Conservation (phyloP, 2,113 vertebrate species). For the Pelodiscus sinensis region DNA sequence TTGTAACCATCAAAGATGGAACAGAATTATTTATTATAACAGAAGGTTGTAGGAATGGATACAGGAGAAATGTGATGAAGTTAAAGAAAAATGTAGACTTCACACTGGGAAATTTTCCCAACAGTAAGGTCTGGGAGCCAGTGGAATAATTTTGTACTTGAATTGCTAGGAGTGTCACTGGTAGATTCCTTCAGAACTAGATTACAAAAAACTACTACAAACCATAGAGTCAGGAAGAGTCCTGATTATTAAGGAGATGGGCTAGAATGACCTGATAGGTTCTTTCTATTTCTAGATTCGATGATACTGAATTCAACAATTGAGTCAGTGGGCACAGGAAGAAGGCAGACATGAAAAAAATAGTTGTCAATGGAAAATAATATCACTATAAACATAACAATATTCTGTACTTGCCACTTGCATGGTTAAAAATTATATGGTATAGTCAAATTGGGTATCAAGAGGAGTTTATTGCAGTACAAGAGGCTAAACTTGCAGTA, state of each 20-base stretch:
- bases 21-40: background rate
- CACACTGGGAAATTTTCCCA: background rate
- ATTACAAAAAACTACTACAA: background rate
- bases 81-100: background rate
- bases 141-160: background rate
- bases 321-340: background rate
- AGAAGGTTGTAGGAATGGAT: background rate
- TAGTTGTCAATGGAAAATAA: background rate
- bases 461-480: background rate
- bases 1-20: background rate
- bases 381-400: background rate
- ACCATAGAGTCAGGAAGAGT: background rate
- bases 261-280: background rate
- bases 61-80: background rate
- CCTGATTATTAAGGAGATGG: background rate
- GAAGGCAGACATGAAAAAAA: background rate
- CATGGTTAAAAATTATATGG: rapidly evolving
- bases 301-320: background rate
- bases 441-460: background rate
- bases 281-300: background rate
- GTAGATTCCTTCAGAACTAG: background rate
- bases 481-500: background rate
- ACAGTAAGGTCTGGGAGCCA: background rate
- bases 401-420: background rate
- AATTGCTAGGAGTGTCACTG: background rate